Evolutionary conservation across 2,888 invertebrate species (phyloP), one percentile per base, ranked within the genome.

Genomic region (Muschampia plurimacula): DNA sequence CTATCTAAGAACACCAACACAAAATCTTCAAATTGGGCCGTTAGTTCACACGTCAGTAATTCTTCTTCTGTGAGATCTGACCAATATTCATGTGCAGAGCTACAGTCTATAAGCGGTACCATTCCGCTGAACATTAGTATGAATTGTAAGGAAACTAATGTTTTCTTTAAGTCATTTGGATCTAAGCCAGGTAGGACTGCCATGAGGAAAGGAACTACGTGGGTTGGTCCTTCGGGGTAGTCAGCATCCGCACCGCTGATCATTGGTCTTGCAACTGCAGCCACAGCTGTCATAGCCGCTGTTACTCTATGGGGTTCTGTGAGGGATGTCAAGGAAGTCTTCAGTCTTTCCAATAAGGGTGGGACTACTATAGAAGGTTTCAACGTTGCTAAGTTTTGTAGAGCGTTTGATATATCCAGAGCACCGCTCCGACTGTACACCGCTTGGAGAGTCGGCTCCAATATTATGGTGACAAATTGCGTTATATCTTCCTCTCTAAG

Each of bases 1-100:
- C 97, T 96, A 82, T 98, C 98, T 79, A 99, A 90, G 83, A 98
- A 97, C 82, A 98, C 97, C 2, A 98, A 89, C 1, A 98, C 96
- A 83, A 99, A 98, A 84, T 98, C 98, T 89, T 99, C 98, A 80
- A 98, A 96, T 79, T 97, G 96, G 0, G 98, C 97, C 0, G 98
- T 97, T 0, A 97, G 96, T 77, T 97, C 96, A 86, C 98, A 98
- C 3, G 96, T 95, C 32, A 95, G 85, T 28, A 95, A 92, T 82
- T 98, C 98, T 74, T 97, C 96, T 82, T 97, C 97, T 0, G 97
- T 97, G 75, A 98, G 92, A 83, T 97, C 96, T 0, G 95, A 87
- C 83, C 96, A 95, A 78, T 96, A 87, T 71, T 96, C 95, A 52
- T 95, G 92, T 2, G 98, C 97, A 13, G 96, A 95, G 7, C 98